Percentiles rank a stretch among this genome's conserved stretches.
Conservation (phyloP, 2,113 vertebrate species). For the Oreochromis aureus region DNA sequence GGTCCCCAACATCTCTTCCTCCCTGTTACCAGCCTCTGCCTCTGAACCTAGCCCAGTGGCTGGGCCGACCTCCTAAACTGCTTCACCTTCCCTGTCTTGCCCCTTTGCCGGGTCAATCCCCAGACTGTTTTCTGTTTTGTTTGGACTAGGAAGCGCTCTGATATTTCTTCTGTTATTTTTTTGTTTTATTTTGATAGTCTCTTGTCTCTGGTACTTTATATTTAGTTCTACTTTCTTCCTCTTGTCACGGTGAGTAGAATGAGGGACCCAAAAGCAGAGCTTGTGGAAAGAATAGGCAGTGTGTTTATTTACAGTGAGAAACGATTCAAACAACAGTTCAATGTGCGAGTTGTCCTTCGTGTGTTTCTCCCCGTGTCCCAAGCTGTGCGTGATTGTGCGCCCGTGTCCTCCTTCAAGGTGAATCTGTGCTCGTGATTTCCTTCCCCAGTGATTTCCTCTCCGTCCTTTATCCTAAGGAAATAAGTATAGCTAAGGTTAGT, state of each 20-base stretch:
- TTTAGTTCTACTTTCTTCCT: neutral
- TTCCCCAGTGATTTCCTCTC: no score
- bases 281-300: no score
- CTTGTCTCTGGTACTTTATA: neutral
- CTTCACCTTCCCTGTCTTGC: neutral
- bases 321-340: no score
- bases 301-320: no score
- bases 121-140: neutral
- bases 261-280: no score
- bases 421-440: no score
- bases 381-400: no score
- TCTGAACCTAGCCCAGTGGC: neutral
- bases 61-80: accelerated
- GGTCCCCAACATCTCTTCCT: neutral
- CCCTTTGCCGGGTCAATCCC: neutral
- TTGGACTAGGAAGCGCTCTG: accelerated
- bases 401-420: no score
- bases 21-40: neutral
- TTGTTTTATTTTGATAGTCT: neutral
- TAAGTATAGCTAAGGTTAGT: no score
- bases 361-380: no score
- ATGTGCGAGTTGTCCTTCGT: no score
- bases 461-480: no score
- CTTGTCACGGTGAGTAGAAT: neutral
- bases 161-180: neutral